phyloP scores from a whole-genome alignment of 2,113 vertebrate genomes.

The Xiphorhynchus elegans region DNA sequence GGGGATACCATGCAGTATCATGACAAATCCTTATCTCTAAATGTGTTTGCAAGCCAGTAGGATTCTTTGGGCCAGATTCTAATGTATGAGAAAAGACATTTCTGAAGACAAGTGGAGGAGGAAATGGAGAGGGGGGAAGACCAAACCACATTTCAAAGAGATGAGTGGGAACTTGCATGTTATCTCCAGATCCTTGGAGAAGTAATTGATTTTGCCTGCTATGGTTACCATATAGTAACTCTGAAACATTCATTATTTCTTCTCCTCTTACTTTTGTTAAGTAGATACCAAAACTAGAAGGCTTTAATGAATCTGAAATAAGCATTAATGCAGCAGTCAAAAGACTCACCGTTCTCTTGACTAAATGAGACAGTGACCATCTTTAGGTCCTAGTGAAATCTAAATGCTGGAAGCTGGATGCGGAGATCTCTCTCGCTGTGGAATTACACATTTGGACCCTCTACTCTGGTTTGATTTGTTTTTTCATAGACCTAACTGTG shows the following conservation, averaged over 20 bases:
- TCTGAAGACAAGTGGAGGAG: conserved; percentile 1
- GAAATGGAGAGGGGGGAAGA: background rate
- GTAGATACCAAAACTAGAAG: conserved; percentile 33
- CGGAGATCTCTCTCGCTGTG: background rate
- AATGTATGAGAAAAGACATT: background rate
- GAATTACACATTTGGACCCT: background rate
- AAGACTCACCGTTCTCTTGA: background rate
- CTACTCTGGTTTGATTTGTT: background rate
- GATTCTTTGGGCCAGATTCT: background rate
- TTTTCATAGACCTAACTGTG: background rate
- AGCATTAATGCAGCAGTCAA: background rate
- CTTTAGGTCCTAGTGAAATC: background rate
- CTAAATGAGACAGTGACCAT: background rate
- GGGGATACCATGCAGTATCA: background rate
- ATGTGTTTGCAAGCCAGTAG: background rate
- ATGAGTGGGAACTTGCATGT: conserved; percentile 34
- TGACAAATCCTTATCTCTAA: conserved; percentile 1
- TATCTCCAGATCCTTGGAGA: conserved; percentile 29
- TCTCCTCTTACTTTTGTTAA: conserved; percentile 56
- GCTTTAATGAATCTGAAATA: conserved; percentile 42
- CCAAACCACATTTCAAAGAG: background rate
- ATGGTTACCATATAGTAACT: conserved; percentile 47
- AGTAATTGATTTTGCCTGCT: conserved; percentile 62
- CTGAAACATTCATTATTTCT: conserved; percentile 57
- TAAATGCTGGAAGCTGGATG: background rate